These are phyloP conservation scores for Gerris buenoi DNA, from an alignment of 1,140 invertebrate species.

Conservation along the genomic window DNA sequence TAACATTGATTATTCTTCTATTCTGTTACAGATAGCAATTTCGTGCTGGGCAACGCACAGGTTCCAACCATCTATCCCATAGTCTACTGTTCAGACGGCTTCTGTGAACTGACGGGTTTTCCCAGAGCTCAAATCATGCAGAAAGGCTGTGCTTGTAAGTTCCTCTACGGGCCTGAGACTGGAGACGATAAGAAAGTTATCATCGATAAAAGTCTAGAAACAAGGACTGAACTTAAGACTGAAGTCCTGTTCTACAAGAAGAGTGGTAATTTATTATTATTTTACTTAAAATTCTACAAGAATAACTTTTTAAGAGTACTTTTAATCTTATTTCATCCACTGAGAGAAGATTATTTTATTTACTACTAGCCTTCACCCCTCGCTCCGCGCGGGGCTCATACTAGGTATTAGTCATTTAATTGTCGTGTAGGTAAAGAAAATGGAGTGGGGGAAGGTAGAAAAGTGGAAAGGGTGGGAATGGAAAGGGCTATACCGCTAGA, in stretches of 20 bases:
- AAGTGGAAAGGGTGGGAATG: no score
- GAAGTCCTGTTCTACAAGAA: conserved; percentile 92
- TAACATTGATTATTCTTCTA: conserved; percentile 4
- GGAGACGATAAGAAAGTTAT: conserved; percentile 71
- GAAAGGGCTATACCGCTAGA: no score
- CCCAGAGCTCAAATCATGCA: conserved; percentile 91
- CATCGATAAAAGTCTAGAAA: conserved; percentile 77
- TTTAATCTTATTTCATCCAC: no score
- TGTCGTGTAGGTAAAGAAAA: no score
- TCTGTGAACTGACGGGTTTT: conserved; percentile 90
- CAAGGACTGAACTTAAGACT: conserved; percentile 79
- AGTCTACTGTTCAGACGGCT: conserved; percentile 95
- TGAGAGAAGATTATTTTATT: no score
- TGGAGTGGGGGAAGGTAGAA: no score
- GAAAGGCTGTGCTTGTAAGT: conserved; percentile 89
- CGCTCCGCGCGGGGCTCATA: no score
- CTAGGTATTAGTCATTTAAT: no score
- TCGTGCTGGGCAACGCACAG: conserved; percentile 92
- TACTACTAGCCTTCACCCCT: no score
- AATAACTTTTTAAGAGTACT: no score
- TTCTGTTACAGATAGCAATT: conserved; percentile 81
- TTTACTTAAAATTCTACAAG: not conserved
- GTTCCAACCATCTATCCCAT: conserved; percentile 77
- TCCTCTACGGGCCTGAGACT: conserved; percentile 83
- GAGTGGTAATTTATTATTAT: conserved; percentile 53